Conservation (phyloP, 2,113 vertebrate species). For the Stegastes partitus region DNA sequence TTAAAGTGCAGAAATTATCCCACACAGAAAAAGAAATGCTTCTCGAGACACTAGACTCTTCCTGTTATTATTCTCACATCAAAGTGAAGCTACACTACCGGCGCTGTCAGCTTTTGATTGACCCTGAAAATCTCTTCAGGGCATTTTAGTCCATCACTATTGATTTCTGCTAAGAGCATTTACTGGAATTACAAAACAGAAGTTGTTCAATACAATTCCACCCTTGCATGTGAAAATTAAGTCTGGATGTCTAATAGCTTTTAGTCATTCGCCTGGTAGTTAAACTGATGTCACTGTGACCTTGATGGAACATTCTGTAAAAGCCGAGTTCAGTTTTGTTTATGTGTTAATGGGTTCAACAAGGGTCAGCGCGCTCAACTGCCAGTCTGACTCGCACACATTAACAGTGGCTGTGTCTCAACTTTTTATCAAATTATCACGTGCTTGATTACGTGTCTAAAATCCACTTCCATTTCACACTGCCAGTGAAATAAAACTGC, state of each 20-base stretch:
- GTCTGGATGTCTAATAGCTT: conserved; percentile 31
- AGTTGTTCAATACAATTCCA: conserved; percentile 42
- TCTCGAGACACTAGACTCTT: not conserved
- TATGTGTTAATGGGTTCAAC: conserved; percentile 48
- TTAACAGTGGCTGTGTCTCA: conserved; percentile 1
- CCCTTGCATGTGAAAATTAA: conserved; percentile 31
- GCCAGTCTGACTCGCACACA: conserved; percentile 2
- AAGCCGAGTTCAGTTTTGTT: conserved; percentile 21
- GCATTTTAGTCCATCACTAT: conserved; percentile 53
- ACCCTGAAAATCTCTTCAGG: conserved; percentile 56
- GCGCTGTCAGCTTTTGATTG: conserved; percentile 40
- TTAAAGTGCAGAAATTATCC: not conserved
- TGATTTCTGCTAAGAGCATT: conserved; percentile 67
- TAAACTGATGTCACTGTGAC: conserved; percentile 17
- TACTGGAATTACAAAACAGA: conserved; percentile 50
- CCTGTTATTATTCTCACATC: not conserved
- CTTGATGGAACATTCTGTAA: conserved; percentile 40
- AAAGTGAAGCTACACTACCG: not conserved
- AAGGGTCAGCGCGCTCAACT: conserved; percentile 31
- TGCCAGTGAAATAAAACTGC: not conserved
- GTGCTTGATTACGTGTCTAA: not conserved
- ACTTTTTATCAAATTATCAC: not conserved
- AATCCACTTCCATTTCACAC: not conserved
- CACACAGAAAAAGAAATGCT: not conserved
- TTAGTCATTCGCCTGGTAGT: not conserved